Percentiles rank a stretch among this genome's conserved stretches.
These are phyloP conservation scores for Bombus huntii DNA, from an alignment of 1,140 invertebrate genomes.

Conservation along the genomic window DNA sequence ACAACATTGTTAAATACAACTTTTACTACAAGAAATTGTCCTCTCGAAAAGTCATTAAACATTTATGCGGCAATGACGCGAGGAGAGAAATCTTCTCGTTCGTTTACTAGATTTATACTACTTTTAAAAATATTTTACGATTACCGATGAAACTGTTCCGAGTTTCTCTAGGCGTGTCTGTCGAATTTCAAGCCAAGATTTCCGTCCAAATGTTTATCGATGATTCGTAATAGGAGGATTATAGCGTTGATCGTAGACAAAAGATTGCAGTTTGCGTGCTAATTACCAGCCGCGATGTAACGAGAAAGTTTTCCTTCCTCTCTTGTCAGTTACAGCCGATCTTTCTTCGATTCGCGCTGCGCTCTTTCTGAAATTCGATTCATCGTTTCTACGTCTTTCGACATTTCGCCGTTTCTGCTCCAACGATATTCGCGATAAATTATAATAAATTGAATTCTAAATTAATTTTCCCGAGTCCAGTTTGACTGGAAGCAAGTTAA, in stretches of 20 bases:
- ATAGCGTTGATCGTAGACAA: not conserved
- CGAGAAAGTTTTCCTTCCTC: slow-evolving; percentile 46
- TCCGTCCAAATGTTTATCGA: slow-evolving; percentile 20
- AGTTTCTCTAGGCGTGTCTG: not conserved
- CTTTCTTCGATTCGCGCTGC: not conserved
- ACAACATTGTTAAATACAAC: no score
- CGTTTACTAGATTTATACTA: not conserved
- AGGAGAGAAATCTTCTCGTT: no score
- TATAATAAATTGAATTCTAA: not conserved
- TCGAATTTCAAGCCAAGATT: not conserved
- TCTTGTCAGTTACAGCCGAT: slow-evolving; percentile 1
- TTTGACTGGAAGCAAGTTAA: not conserved
- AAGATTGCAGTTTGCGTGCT: slow-evolving; percentile 14
- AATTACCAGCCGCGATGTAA: slow-evolving; percentile 10
- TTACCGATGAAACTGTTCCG: not conserved
- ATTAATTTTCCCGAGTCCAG: not conserved
- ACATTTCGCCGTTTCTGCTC: not conserved
- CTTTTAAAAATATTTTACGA: not conserved
- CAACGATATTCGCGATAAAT: not conserved
- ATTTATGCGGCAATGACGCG: no score
- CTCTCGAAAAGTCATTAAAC: no score
- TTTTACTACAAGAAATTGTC: no score
- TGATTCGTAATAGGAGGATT: slow-evolving; percentile 13
- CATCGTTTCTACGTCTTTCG: not conserved
- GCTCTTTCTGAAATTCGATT: not conserved